These are phyloP conservation scores for Leucania comma DNA, from an alignment of 2,888 invertebrate genomes.

Conservation along the genomic window DNA sequence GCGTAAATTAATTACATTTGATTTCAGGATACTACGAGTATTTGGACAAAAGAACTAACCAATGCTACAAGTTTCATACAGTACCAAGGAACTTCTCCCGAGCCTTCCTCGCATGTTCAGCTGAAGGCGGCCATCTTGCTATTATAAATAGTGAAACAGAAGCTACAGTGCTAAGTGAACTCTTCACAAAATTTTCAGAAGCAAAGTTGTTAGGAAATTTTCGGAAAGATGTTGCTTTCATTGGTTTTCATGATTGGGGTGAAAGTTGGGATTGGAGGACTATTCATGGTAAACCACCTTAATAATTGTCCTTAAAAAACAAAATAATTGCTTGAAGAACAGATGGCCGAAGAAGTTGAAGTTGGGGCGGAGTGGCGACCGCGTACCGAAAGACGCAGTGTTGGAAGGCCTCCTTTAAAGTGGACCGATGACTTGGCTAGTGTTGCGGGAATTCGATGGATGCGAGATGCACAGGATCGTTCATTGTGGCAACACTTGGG, in stretches of 20 bases:
- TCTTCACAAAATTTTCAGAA: constrained; percentile 30
- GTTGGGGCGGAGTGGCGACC: too few relatives aligned
- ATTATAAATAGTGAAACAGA: constrained; percentile 75
- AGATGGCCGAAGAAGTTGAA: too few relatives aligned
- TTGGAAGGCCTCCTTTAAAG: too few relatives aligned
- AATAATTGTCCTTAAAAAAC: too few relatives aligned
- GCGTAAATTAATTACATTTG: too few relatives aligned
- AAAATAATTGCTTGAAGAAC: too few relatives aligned
- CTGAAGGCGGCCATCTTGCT: constrained; percentile 75
- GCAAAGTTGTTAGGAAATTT: background rate
- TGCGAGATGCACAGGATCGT: too few relatives aligned
- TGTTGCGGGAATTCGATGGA: too few relatives aligned
- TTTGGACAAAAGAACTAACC: constrained; percentile 52
- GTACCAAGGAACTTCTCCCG: constrained; percentile 71
- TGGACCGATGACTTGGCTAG: too few relatives aligned
- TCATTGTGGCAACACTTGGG: too few relatives aligned
- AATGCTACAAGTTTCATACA: constrained; percentile 78
- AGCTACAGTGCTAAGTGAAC: constrained; percentile 62
- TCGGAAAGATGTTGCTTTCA: background rate
- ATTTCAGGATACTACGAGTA: constrained; percentile 25
- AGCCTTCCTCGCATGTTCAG: constrained; percentile 74
- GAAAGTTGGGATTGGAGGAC: constrained; percentile 9
- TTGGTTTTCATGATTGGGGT: constrained; percentile 18
- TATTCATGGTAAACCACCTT: constrained; percentile 19
- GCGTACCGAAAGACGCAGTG: too few relatives aligned